Percentiles rank a stretch among this genome's conserved stretches.
Conservation (phyloP, 2,113 vertebrate species). For the Nerophis lumbriciformis region DNA sequence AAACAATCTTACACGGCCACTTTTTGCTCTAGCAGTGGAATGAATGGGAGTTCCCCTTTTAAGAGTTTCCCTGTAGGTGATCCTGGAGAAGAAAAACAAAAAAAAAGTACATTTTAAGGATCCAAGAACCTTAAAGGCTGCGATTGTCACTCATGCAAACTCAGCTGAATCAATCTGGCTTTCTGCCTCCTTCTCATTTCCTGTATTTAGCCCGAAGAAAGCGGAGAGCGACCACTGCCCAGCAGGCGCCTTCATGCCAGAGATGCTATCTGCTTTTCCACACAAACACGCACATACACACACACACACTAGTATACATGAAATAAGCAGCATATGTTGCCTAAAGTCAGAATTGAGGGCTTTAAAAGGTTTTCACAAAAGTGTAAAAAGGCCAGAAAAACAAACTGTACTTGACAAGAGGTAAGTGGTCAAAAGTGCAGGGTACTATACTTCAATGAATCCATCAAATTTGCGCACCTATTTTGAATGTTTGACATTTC, state of each 20-base stretch:
- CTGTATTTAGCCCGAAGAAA: constrained; percentile 63
- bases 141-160: constrained; percentile 37
- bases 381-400: constrained; percentile 8
- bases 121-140: constrained; percentile 28
- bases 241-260: constrained; percentile 51
- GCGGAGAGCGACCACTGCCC: constrained; percentile 49
- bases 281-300: constrained; percentile 17
- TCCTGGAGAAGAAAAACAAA: constrained; percentile 31
- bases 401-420: constrained; percentile 10
- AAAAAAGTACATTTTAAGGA: constrained; percentile 28
- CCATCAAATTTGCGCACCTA: constrained; percentile 4
- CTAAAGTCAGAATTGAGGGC: constrained; percentile 31
- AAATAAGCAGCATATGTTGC: constrained; percentile 35
- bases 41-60: constrained; percentile 30
- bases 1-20: constrained; percentile 16
- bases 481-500: constrained; percentile 16
- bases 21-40: constrained; percentile 32
- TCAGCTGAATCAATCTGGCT: constrained; percentile 51
- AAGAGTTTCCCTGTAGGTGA: constrained; percentile 33
- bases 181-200: constrained; percentile 50
- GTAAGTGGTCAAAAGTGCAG: constrained; percentile 3
- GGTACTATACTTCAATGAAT: constrained; percentile 11
- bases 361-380: constrained; percentile 3
- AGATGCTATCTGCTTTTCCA: constrained; percentile 60
- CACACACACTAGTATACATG: constrained; percentile 19